phyloP scores from a whole-genome alignment of 1,140 invertebrate genomes.

The Galleria mellonella region DNA sequence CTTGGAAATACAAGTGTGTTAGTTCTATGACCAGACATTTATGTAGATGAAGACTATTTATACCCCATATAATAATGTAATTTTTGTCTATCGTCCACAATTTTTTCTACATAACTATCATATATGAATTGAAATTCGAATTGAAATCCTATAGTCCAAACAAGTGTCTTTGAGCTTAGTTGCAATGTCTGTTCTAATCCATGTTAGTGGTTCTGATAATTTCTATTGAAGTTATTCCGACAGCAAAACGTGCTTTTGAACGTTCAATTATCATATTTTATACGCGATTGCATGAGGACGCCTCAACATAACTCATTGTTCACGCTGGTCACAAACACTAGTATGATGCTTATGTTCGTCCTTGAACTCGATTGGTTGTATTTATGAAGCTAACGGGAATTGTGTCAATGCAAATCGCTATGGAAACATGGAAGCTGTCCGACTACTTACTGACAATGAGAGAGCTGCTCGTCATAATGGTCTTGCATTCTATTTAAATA shows the following conservation, averaged over 20 bases:
- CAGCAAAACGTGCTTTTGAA: slow-evolving; percentile 36
- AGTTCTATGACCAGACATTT: no score
- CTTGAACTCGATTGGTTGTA: slow-evolving; percentile 69
- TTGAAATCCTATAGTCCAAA: no score
- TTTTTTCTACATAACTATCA: no score
- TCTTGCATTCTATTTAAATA: no score
- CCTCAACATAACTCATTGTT: slow-evolving; percentile 59
- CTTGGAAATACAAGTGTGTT: no score
- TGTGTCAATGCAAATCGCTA: slow-evolving; percentile 61
- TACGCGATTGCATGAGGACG: slow-evolving; percentile 63
- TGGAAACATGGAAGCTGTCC: slow-evolving; percentile 40
- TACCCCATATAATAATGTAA: no score
- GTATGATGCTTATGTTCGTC: slow-evolving; percentile 58
- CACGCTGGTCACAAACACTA: slow-evolving; percentile 59
- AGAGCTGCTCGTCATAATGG: neutral
- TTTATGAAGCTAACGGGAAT: slow-evolving; percentile 65
- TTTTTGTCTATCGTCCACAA: no score
- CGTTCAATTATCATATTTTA: slow-evolving; percentile 66
- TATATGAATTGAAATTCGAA: no score
- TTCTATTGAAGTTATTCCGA: slow-evolving; percentile 1
- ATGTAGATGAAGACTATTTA: no score
- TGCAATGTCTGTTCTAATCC: no score
- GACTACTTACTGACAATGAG: slow-evolving; percentile 36
- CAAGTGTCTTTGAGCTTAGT: no score
- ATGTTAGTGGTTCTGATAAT: no score